Base-by-base conservation (phyloP, 2,888 invertebrate species). In the Drymonia ruficornis region DNA sequence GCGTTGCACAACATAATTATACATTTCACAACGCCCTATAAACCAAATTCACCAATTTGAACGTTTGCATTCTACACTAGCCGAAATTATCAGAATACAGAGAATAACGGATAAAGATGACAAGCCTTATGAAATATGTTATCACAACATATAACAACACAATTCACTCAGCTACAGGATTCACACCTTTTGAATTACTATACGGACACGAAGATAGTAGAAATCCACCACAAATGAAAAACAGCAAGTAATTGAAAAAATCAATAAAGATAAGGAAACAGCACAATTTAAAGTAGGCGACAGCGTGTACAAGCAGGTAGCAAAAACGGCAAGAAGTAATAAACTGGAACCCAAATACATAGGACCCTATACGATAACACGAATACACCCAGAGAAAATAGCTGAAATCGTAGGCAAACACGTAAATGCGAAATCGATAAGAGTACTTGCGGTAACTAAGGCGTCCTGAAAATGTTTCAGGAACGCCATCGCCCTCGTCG, bases 111-210 rank as follows among this genome's bases (percentile, higher is more conserved):
- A 72, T 15, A 72, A 63, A 54, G 55, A 70, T 0, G 70, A 71
- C 50, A 1, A 66, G 61, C 7, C 11, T 70, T 5, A 73, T 71
- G 65, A 69, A 62, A 56, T 72, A 71, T 44, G 59, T 68, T 0
- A 63, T 74, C 3, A 63, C 72, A 51, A 68, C 72, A 0, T 74
- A 74, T 12, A 77, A 76, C 18, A 72, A 73, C 6, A 45, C 67
- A 0, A 63, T 75, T 1, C 74, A 76, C 19, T 71, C 75, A 0
- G 74, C 0, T n/a, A n/a, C n/a, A n/a, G n/a, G n/a, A n/a, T n/a
- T n/a, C n/a, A n/a, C n/a, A n/a, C n/a, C n/a, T n/a, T 58, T 56
- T 11, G 73, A 75, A 45, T 13, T 77, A n/a, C 40, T 73, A 19
- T 77, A 61, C 38, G 71, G 63, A 59, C 77, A 70, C 45, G 78